Percentiles rank a stretch among this genome's conserved stretches.
These are phyloP conservation scores for Eupeodes latifasciatus DNA, from an alignment of 2,888 invertebrate genomes.

Conservation along the genomic window DNA sequence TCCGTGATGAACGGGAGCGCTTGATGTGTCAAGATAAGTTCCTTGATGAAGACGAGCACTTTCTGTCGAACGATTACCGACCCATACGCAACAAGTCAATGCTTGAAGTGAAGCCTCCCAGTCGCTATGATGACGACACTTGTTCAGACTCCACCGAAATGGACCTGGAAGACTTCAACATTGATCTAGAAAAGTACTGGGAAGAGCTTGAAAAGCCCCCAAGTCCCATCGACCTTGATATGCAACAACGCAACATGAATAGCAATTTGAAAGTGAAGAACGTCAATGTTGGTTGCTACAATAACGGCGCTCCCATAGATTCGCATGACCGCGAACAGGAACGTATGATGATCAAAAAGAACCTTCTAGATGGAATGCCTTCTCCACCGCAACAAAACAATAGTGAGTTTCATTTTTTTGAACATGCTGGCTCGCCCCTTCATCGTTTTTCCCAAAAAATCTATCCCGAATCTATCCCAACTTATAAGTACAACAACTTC, in stretches of 20 bases:
- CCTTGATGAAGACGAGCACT: conserved; percentile 83
- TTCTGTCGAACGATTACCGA: conserved; percentile 79
- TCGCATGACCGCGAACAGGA: conserved; percentile 83
- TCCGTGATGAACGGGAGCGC: conserved; percentile 82
- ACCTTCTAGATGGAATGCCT: conserved; percentile 83
- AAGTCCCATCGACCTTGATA: conserved; percentile 83
- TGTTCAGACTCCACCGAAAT: conserved; percentile 84
- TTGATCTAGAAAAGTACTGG: conserved; percentile 84
- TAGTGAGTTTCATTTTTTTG: conserved; percentile 82
- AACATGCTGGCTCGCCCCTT: conserved; percentile 81
- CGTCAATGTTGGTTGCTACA: conserved; percentile 83
- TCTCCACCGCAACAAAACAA: conserved; percentile 81
- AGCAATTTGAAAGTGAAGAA: conserved; percentile 83
- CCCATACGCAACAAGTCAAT: conserved; percentile 82
- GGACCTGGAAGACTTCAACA: conserved; percentile 84
- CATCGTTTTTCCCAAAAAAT: conserved; percentile 81
- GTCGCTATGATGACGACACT: conserved; percentile 83
- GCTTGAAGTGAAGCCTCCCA: conserved; percentile 83
- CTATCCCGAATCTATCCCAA: conserved; percentile 82
- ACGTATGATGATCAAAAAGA: conserved; percentile 83
- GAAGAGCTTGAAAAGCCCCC: conserved; percentile 84
- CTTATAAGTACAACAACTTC: conserved; percentile 84
- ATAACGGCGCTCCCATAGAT: conserved; percentile 83
- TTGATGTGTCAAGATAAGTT: conserved; percentile 83
- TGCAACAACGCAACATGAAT: conserved; percentile 83